These are phyloP conservation scores for Nymphicus hollandicus DNA, from an alignment of 2,113 vertebrate genomes.

Conservation along the genomic window DNA sequence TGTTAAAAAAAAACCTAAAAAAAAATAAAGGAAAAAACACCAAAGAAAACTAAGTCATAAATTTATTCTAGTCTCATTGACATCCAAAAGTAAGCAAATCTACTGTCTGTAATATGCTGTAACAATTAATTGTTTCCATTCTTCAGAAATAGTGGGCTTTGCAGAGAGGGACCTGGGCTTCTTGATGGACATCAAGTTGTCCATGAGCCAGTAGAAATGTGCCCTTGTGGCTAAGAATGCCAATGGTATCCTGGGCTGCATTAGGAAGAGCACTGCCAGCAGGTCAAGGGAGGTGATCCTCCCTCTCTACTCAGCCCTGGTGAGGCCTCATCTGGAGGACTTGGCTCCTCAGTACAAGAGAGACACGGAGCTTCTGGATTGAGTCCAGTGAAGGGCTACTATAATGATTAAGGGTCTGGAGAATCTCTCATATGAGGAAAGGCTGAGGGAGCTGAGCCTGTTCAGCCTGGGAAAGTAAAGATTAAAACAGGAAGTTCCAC, in stretches of 20 bases:
- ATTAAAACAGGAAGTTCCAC: not conserved
- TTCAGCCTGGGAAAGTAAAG: not conserved
- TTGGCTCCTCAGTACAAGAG: not conserved
- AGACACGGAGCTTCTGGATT: not conserved
- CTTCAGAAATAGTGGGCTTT: not conserved
- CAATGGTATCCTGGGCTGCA: not conserved
- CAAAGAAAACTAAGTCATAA: not conserved
- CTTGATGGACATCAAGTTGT: not conserved
- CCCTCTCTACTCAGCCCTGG: not conserved
- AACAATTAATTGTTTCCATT: constrained; percentile 13
- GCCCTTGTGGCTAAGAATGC: not conserved
- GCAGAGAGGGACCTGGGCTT: not conserved
- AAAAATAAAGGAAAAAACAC: not conserved
- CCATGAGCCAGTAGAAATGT: not conserved
- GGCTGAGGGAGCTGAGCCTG: not conserved
- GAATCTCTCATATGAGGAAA: not conserved
- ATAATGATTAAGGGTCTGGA: not conserved
- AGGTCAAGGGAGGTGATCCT: not conserved
- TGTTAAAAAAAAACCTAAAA: not conserved
- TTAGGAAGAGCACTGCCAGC: not conserved
- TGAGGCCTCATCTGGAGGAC: not conserved
- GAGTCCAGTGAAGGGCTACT: not conserved
- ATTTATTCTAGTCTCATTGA: not conserved
- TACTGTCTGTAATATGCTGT: not conserved
- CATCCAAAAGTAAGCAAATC: constrained; percentile 31